Conservation (phyloP, 2,113 vertebrate genomes). For the Tragelaphus scriptus region DNA sequence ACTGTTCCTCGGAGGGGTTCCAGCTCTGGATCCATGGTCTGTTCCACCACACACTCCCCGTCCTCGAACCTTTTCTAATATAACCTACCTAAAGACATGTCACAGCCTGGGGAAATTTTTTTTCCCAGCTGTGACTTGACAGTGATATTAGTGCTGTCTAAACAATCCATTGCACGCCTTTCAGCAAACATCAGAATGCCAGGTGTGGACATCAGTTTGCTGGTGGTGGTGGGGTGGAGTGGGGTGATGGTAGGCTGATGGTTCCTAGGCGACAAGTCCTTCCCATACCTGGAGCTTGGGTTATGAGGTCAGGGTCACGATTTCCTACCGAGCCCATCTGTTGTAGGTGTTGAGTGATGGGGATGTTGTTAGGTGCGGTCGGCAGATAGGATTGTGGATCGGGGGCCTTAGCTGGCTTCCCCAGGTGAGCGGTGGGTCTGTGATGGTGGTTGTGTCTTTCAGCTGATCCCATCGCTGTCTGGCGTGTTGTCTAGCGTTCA, state of each 20-base stretch:
- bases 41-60: too few species aligned
- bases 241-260: background rate
- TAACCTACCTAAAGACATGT: background rate
- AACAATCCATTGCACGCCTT: background rate
- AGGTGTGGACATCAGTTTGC: rapidly evolving
- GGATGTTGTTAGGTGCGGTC: rapidly evolving
- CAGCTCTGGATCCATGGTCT: background rate
- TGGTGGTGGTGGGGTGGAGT: background rate
- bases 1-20: rapidly evolving
- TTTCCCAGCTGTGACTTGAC: background rate
- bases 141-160: background rate
- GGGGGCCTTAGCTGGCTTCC: background rate
- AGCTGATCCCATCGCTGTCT: background rate
- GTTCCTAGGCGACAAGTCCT: background rate
- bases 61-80: background rate
- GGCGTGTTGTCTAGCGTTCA: background rate
- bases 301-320: background rate
- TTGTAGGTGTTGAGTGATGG: background rate
- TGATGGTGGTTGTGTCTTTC: background rate
- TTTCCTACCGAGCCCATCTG: rapidly evolving
- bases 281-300: background rate
- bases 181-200: background rate
- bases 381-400: background rate
- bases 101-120: background rate
- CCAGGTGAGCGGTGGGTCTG: background rate